phyloP scores from a whole-genome alignment of 1,140 invertebrate genomes.

The Lepidurus couesii region DNA sequence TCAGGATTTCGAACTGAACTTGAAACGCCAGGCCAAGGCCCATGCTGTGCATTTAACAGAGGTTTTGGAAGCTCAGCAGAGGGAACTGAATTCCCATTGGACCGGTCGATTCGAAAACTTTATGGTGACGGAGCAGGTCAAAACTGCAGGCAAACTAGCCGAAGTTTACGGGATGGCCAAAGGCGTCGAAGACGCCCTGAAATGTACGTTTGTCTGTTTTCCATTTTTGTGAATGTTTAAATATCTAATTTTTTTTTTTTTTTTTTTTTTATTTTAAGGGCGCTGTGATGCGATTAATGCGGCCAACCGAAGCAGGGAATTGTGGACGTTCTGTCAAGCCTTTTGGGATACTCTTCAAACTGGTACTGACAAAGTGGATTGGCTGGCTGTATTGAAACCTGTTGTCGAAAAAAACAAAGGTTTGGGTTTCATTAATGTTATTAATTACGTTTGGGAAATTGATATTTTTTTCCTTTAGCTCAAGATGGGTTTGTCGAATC shows the following conservation, averaged over 20 bases:
- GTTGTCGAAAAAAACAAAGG: slow-evolving; percentile 14
- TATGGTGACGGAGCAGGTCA: slow-evolving; percentile 57
- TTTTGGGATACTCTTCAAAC: slow-evolving; percentile 24
- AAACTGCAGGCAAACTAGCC: slow-evolving; percentile 70
- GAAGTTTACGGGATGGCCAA: slow-evolving; percentile 71
- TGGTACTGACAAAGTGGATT: not conserved
- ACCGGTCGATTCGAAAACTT: slow-evolving; percentile 61
- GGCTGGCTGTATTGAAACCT: not conserved
- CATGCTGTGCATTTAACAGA: slow-evolving; percentile 76
- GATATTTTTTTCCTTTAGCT: slow-evolving; percentile 39
- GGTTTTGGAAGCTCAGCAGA: slow-evolving; percentile 62
- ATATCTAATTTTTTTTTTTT: slow-evolving; percentile 27
- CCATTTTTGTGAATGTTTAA: slow-evolving; percentile 27
- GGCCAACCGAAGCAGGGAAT: slow-evolving; percentile 11
- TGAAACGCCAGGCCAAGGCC: slow-evolving; percentile 72
- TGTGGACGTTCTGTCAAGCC: slow-evolving; percentile 12
- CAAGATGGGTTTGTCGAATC: slow-evolving; percentile 62
- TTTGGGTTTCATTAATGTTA: not conserved
- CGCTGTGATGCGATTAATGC: slow-evolving; percentile 24
- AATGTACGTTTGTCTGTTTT: slow-evolving; percentile 55
- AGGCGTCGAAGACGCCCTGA: slow-evolving; percentile 80
- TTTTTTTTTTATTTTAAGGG: slow-evolving; percentile 27
- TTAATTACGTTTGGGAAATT: not conserved
- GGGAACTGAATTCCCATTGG: slow-evolving; percentile 59
- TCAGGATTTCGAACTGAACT: slow-evolving; percentile 28